A percentile compares a stretch with the other conserved stretches of the same genome.
Evolutionary conservation across 23 tunicate genomes (phyloP).

Genomic region (Halocynthia aurantium): DNA sequence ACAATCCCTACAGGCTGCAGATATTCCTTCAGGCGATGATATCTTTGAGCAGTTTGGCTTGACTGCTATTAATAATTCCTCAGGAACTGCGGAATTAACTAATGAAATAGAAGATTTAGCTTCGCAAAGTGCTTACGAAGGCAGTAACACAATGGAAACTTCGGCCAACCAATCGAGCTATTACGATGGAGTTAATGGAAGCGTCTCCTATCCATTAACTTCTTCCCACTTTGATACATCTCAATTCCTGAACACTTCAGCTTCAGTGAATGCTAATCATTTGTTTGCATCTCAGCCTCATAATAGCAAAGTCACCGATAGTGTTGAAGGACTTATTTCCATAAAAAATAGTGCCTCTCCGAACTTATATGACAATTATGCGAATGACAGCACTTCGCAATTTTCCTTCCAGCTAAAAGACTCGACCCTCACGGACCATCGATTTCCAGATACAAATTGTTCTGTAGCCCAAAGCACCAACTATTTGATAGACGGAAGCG

Average conservation of each 20-base stretch:
- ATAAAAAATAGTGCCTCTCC: not conserved
- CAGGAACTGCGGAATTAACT: constrained; percentile 3
- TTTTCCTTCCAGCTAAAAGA: not conserved
- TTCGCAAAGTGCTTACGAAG: not conserved
- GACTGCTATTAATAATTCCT: constrained; percentile 4
- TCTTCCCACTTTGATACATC: constrained; percentile 34
- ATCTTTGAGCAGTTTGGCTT: constrained; percentile 31
- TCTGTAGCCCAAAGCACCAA: too few species aligned
- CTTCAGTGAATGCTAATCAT: not conserved
- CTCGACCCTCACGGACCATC: too few species aligned
- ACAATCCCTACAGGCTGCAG: constrained; percentile 63
- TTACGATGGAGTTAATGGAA: not conserved
- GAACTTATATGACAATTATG: not conserved
- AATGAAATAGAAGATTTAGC: constrained; percentile 4
- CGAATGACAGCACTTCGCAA: not conserved
- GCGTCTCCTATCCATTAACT: not conserved
- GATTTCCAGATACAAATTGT: too few species aligned
- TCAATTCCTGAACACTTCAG: constrained; percentile 37
- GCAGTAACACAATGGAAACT: not conserved
- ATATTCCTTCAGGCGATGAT: constrained; percentile 20
- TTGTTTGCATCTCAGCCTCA: too few species aligned
- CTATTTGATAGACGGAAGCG: too few species aligned
- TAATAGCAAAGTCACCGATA: too few species aligned
- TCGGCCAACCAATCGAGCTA: not conserved
- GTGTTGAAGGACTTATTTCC: too few species aligned